Conservation (phyloP, 1,140 invertebrate species). For the Eumaeus atala region DNA sequence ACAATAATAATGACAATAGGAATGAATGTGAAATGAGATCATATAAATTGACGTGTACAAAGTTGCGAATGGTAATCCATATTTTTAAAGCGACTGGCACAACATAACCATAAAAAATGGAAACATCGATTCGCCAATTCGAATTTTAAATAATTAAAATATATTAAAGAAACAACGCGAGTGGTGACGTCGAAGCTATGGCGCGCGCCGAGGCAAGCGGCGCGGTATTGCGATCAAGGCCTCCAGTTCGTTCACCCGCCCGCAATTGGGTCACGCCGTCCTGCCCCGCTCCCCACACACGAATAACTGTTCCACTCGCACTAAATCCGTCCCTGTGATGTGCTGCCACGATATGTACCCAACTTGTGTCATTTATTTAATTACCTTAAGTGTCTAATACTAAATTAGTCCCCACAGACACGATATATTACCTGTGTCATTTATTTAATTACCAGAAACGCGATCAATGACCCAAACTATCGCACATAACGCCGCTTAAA, state of each 20-base stretch:
- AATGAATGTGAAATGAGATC: too few species aligned
- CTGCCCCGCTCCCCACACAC: conserved; percentile 45
- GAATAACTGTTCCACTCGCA: conserved; percentile 63
- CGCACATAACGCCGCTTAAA: not conserved
- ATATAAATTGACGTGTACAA: too few species aligned
- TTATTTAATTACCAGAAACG: too few species aligned
- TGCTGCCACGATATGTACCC: conserved; percentile 21
- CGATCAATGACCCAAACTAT: conserved; percentile 20
- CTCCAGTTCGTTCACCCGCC: conserved; percentile 62
- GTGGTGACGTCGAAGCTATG: conserved; percentile 38
- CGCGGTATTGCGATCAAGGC: conserved; percentile 68
- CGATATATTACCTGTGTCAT: too few species aligned
- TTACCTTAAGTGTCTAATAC: conserved; percentile 21
- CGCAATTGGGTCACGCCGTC: conserved; percentile 63
- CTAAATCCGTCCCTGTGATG: conserved; percentile 52
- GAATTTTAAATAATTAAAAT: too few species aligned
- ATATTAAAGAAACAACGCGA: conserved; percentile 35
- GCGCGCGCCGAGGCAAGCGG: conserved; percentile 25
- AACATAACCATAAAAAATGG: too few species aligned
- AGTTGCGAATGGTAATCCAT: too few species aligned
- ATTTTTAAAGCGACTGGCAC: too few species aligned
- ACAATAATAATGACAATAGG: too few species aligned
- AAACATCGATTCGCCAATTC: too few species aligned
- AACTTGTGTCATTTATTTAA: not conserved
- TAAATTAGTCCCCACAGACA: not conserved